phyloP scores from a whole-genome alignment of 2,888 invertebrate genomes.

The Neocrepidodera transversa region DNA sequence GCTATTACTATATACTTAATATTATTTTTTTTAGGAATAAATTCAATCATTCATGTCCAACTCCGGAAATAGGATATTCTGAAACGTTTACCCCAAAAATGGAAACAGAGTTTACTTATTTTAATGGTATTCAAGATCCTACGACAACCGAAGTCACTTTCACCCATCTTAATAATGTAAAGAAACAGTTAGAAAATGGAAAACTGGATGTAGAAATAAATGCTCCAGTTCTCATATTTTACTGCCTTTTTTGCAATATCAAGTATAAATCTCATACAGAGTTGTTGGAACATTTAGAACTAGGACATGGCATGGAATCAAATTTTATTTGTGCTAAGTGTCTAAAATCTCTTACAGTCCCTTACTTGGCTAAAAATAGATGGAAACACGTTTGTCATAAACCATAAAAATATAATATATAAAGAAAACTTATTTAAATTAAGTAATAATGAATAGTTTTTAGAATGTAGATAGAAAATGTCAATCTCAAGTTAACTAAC shows the following conservation, averaged over 20 bases:
- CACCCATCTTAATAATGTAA: constrained; percentile 32
- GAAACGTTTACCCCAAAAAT: constrained; percentile 46
- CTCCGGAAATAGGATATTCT: constrained; percentile 40
- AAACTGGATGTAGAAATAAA: not conserved
- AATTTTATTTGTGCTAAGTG: constrained; percentile 43
- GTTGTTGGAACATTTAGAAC: constrained; percentile 40
- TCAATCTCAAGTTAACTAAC: no score
- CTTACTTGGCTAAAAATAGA: constrained; percentile 33
- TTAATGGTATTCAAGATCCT: constrained; percentile 32
- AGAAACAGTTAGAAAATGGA: not conserved
- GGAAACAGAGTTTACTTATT: constrained; percentile 38
- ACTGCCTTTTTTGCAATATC: constrained; percentile 39
- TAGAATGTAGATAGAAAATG: no score
- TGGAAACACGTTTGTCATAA: constrained; percentile 41
- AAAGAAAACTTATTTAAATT: no score
- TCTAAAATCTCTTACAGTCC: constrained; percentile 32
- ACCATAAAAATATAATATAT: no score
- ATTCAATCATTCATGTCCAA: not conserved
- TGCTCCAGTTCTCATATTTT: constrained; percentile 26
- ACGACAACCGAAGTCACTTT: constrained; percentile 31
- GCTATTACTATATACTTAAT: no score
- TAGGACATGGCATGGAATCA: constrained; percentile 45
- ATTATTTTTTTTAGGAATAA: constrained; percentile 21
- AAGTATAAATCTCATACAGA: constrained; percentile 20
- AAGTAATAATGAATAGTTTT: no score